Conservation (phyloP, 2,888 invertebrate species). For the Drosophila anceps region DNA sequence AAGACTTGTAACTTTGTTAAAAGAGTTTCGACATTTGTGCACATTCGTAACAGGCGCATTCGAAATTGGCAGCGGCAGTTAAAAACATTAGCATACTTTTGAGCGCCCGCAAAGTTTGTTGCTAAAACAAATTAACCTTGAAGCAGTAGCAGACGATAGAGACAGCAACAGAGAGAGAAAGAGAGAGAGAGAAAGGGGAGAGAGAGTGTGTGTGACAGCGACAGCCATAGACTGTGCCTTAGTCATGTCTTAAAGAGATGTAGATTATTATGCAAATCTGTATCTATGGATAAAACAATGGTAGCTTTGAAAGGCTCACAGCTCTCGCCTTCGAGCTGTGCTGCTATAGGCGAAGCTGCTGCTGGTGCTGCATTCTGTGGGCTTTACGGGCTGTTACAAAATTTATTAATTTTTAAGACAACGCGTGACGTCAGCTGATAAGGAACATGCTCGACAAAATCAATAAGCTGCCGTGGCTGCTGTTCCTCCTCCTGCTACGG, state of each 20-base stretch:
- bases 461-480: slow-evolving; percentile 57
- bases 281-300: slow-evolving; percentile 54
- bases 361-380: background rate
- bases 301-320: slow-evolving; percentile 26
- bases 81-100: slow-evolving; percentile 73
- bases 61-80: slow-evolving; percentile 43
- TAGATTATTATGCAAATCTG: slow-evolving; percentile 75
- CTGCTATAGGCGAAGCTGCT: background rate
- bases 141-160: slow-evolving; percentile 26
- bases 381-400: slow-evolving; percentile 23
- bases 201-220: slow-evolving; percentile 2
- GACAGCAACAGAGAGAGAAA: background rate
- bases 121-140: slow-evolving; percentile 75
- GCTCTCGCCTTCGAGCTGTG: slow-evolving; percentile 3
- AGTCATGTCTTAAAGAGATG: slow-evolving; percentile 32
- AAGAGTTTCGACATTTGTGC: slow-evolving; percentile 62
- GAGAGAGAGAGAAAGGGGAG: background rate
- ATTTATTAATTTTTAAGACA: slow-evolving; percentile 73
- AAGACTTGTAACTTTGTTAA: slow-evolving; percentile 67
- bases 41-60: slow-evolving; percentile 36
- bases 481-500: background rate
- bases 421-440: slow-evolving; percentile 68
- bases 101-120: slow-evolving; percentile 60
- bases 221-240: slow-evolving; percentile 11
- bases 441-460: slow-evolving; percentile 62